Evolutionary conservation across 2,888 invertebrate species (phyloP).

Genomic region (Lithophane semibrunnea): DNA sequence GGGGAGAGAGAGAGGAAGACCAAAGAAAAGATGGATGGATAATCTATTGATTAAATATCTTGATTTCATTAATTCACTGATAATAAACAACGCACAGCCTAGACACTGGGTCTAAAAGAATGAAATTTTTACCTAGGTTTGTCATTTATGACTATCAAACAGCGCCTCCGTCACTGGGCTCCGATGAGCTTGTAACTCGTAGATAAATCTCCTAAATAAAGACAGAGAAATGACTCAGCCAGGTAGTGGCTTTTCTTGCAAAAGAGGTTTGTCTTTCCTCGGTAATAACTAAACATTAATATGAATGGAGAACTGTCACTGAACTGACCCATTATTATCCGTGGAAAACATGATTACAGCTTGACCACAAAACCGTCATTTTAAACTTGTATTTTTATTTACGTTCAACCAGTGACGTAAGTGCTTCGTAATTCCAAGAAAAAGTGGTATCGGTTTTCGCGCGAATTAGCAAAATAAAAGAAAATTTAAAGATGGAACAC

Average conservation of each 20-base stretch:
- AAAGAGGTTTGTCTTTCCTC: not conserved
- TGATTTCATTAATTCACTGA: no score
- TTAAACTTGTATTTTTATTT: conserved; percentile 34
- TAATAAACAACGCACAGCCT: no score
- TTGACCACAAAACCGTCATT: conserved; percentile 24
- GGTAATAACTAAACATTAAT: not conserved
- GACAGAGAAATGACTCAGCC: conserved; percentile 1
- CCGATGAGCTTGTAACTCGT: not conserved
- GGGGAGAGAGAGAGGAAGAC: no score
- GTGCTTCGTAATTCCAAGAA: conserved; percentile 25
- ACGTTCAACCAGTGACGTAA: conserved; percentile 30
- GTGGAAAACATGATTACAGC: not conserved
- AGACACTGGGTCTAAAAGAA: no score
- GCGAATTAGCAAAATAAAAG: conserved; percentile 28
- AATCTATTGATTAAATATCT: no score
- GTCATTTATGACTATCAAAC: not conserved
- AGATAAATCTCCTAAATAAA: not conserved
- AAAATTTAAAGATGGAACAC: conserved; percentile 13
- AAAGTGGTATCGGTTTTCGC: conserved; percentile 4
- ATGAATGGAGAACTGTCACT: not conserved
- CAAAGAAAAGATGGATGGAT: no score
- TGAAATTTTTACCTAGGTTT: not conserved
- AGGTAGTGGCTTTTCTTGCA: no score
- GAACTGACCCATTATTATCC: not conserved
- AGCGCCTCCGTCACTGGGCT: not conserved